Percentiles rank a stretch among this genome's conserved stretches.
These are phyloP conservation scores for Adelges cooleyi DNA, from an alignment of 1,140 invertebrate species.

Conservation along the genomic window DNA sequence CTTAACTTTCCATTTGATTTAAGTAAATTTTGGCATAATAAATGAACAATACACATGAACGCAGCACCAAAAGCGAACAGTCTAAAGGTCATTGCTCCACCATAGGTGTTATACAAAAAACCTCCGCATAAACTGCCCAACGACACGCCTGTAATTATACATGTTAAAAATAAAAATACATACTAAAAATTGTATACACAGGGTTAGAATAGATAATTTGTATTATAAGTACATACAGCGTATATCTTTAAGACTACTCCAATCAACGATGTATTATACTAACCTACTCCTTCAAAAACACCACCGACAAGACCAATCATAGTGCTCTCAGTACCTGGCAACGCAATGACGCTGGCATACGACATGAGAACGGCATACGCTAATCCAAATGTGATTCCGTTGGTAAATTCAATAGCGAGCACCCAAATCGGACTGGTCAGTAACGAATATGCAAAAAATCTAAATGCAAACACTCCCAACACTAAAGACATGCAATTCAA, in stretches of 20 bases:
- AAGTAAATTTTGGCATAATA: conserved; percentile 44
- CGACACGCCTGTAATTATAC: conserved; percentile 47
- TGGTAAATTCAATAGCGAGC: conserved; percentile 70
- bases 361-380: conserved; percentile 82
- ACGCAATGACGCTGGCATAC: conserved; percentile 73
- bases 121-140: conserved; percentile 64
- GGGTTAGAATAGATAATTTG: background rate
- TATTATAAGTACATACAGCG: background rate
- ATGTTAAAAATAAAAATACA: conserved; percentile 23
- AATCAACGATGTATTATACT: too few species aligned
- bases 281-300: conserved; percentile 72
- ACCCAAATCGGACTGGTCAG: conserved; percentile 68
- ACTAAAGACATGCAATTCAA: conserved; percentile 69
- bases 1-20: conserved; percentile 38
- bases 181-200: background rate
- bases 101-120: conserved; percentile 46
- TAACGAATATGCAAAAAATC: conserved; percentile 73
- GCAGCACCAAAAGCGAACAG: conserved; percentile 57
- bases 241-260: background rate
- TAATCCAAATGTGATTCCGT: conserved; percentile 77
- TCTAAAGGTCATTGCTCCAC: conserved; percentile 53
- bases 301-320: conserved; percentile 73
- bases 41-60: conserved; percentile 49
- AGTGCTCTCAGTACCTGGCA: conserved; percentile 74
- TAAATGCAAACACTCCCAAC: conserved; percentile 56